phyloP scores from a whole-genome alignment of 2,797 vertebrate species.

The Scleropages formosus region DNA sequence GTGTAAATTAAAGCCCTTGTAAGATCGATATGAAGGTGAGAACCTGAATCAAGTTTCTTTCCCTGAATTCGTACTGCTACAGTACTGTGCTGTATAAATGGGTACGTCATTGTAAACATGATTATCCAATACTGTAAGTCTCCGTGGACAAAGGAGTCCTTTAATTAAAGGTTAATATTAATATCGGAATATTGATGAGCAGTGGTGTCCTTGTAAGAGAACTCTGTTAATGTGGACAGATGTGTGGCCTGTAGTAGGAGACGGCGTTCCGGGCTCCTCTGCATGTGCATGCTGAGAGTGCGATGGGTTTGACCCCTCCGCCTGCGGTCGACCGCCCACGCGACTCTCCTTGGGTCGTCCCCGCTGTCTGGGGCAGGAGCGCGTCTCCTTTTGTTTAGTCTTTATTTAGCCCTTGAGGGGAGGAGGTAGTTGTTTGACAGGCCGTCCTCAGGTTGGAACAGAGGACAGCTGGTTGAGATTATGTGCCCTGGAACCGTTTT shows the following conservation, averaged over 20 bases:
- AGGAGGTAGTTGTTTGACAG: not conserved
- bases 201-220: not conserved
- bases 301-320: constrained; percentile 7
- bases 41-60: too few relatives aligned
- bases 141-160: too few relatives aligned
- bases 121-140: too few relatives aligned
- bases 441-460: not conserved
- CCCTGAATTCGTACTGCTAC: too few relatives aligned
- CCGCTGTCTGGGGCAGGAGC: not conserved
- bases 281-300: not conserved
- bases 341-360: not conserved
- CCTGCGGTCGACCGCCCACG: not conserved
- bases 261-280: constrained; percentile 3
- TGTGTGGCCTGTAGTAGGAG: not conserved
- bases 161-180: too few relatives aligned
- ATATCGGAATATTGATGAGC: too few relatives aligned
- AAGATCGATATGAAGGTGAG: too few relatives aligned
- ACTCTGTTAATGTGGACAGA: not conserved
- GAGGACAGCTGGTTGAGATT: not conserved
- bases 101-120: too few relatives aligned
- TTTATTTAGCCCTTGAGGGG: constrained; percentile 1
- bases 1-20: too few relatives aligned
- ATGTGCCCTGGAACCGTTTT: not conserved
- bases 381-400: not conserved
- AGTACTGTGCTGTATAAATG: too few relatives aligned